Conservation (phyloP, 2,797 vertebrate genomes). For the Acanthurus lineatus region DNA sequence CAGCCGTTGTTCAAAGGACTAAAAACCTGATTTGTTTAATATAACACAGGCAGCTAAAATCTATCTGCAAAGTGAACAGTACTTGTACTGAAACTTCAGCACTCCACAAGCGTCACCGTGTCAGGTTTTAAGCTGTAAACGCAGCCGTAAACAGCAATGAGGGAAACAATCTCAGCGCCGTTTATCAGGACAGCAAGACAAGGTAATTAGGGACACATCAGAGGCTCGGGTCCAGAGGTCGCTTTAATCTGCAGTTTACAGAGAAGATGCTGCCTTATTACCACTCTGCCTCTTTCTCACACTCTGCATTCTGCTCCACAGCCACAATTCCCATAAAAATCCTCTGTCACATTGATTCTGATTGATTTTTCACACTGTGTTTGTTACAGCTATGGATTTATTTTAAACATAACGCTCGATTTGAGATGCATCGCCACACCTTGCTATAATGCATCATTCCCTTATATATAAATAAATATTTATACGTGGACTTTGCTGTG, state of each 20-base stretch:
- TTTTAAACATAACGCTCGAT: conserved; percentile 50
- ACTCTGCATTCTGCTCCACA: conserved; percentile 54
- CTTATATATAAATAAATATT: background rate
- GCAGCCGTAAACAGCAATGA: conserved; percentile 20
- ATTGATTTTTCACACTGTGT: conserved; percentile 73
- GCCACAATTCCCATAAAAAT: conserved; percentile 63
- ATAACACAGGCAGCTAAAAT: background rate
- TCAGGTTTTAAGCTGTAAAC: conserved; percentile 1
- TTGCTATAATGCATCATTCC: conserved; percentile 2
- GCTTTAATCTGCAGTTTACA: conserved; percentile 65
- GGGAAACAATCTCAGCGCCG: conserved; percentile 13
- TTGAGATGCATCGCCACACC: conserved; percentile 50
- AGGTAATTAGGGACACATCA: conserved; percentile 62
- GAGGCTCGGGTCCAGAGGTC: conserved; percentile 56
- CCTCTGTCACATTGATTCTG: conserved; percentile 63
- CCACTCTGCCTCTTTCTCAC: conserved; percentile 24
- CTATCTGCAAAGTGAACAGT: background rate
- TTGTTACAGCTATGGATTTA: conserved; percentile 66
- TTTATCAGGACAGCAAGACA: conserved; percentile 50
- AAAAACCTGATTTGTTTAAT: background rate
- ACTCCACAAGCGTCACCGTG: background rate
- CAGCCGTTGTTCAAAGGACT: background rate
- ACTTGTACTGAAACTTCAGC: conserved; percentile 4
- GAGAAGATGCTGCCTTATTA: conserved; percentile 27
- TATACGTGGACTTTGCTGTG: background rate